Conservation (phyloP, 2,797 vertebrate species). For the Oryzias sinensis region DNA sequence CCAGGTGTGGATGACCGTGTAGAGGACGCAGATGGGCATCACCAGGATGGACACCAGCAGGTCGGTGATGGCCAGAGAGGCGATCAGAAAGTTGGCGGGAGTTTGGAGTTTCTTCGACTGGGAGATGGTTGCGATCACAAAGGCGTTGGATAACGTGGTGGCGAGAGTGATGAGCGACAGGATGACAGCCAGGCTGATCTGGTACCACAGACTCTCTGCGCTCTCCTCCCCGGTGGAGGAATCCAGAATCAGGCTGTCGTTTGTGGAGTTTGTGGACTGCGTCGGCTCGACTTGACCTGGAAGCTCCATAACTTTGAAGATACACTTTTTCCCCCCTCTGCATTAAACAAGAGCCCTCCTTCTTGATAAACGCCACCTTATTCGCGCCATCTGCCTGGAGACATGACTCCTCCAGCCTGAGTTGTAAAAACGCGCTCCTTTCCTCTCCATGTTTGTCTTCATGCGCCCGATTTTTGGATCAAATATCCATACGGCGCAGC, state of each 20-base stretch:
- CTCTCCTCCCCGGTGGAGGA: constrained; percentile 31
- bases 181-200: constrained; percentile 74
- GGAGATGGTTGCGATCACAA: constrained; percentile 94
- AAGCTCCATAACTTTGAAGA: constrained; percentile 70
- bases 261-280: constrained; percentile 57
- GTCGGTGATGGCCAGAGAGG: constrained; percentile 93
- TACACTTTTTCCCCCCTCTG: constrained; percentile 25
- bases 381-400: constrained; percentile 15
- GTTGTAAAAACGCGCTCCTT: not conserved
- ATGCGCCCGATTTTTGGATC: not conserved
- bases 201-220: constrained; percentile 63
- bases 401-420: constrained; percentile 9
- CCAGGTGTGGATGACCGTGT: constrained; percentile 93
- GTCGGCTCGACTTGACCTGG: constrained; percentile 52
- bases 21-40: constrained; percentile 94
- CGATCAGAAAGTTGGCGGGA: constrained; percentile 96
- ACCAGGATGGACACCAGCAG: constrained; percentile 95
- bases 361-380: constrained; percentile 7
- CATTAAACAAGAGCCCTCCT: constrained; percentile 1
- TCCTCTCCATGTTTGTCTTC: constrained; percentile 21
- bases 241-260: constrained; percentile 51
- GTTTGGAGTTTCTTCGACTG: constrained; percentile 95
- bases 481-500: constrained; percentile 30
- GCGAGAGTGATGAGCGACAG: constrained; percentile 89
- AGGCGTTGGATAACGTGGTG: constrained; percentile 93